Evolutionary conservation across 2,797 vertebrate genomes (phyloP).

Genomic region (Leptodactylus fallax): DNA sequence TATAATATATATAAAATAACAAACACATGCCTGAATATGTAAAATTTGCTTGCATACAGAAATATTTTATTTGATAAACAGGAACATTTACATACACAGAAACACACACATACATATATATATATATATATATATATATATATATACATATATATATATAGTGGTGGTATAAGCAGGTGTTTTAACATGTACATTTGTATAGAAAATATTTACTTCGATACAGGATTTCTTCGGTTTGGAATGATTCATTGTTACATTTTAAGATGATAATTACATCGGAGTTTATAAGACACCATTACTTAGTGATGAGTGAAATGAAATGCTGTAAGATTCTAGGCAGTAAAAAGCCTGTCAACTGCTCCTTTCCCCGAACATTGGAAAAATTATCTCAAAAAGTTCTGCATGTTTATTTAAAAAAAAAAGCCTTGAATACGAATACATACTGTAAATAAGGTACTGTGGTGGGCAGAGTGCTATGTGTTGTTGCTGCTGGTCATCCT

Average conservation of each 20-base stretch:
- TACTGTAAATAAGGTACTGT: not conserved
- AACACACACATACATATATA: not conserved
- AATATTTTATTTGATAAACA: not conserved
- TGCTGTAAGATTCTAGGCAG: not conserved
- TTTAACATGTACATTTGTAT: not conserved
- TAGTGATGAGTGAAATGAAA: not conserved
- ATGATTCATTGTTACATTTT: not conserved
- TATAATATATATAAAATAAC: not conserved
- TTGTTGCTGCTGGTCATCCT: conserved; percentile 68
- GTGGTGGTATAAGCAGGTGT: too few relatives aligned
- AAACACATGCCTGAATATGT: too few relatives aligned
- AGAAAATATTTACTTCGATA: not conserved
- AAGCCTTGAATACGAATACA: not conserved
- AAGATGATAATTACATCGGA: not conserved
- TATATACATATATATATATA: too few relatives aligned
- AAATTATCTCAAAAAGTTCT: not conserved
- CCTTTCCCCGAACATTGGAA: not conserved
- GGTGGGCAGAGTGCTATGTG: conserved; percentile 12
- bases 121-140: not conserved
- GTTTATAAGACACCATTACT: not conserved
- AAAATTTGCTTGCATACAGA: too few relatives aligned
- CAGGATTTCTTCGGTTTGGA: not conserved
- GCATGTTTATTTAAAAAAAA: not conserved
- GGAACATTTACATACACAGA: too few relatives aligned
- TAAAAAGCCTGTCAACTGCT: not conserved